Percentiles rank a stretch among this genome's conserved stretches.
Conservation (phyloP, 2,888 invertebrate genomes). For the Mythimna ferrago region DNA sequence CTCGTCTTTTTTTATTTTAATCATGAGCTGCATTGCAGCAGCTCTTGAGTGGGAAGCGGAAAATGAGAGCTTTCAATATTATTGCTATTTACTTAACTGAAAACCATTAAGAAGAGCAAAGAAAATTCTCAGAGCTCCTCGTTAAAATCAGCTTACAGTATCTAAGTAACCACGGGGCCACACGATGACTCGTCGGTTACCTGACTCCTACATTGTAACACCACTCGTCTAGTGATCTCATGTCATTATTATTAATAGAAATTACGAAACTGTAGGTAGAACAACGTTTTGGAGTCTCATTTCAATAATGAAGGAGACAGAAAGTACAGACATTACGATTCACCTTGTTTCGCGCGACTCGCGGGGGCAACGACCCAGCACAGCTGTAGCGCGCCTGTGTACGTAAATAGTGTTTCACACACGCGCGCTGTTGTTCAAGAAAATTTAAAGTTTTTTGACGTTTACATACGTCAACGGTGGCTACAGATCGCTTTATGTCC, state of each 20-base stretch:
- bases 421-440: constrained; percentile 66
- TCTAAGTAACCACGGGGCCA: constrained; percentile 6
- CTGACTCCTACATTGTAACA: constrained; percentile 56
- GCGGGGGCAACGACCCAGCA: constrained; percentile 83
- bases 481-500: constrained; percentile 12
- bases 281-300: constrained; percentile 70
- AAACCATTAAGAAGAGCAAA: background rate
- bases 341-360: constrained; percentile 86
- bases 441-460: constrained; percentile 54
- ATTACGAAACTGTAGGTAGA: constrained; percentile 63
- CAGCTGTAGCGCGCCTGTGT: constrained; percentile 80
- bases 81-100: background rate
- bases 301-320: constrained; percentile 78
- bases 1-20: too few species aligned
- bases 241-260: constrained; percentile 61
- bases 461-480: constrained; percentile 34
- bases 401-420: constrained; percentile 78
- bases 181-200: constrained; percentile 35
- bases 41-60: background rate
- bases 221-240: constrained; percentile 61
- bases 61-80: background rate
- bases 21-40: background rate
- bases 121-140: constrained; percentile 16
- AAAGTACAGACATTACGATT: constrained; percentile 80
- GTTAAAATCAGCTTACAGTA: constrained; percentile 25